A percentile compares a stretch with the other conserved stretches of the same genome.
These are phyloP conservation scores for Hirtodrosophila trivittata DNA, from an alignment of 2,888 invertebrate species.

Conservation along the genomic window DNA sequence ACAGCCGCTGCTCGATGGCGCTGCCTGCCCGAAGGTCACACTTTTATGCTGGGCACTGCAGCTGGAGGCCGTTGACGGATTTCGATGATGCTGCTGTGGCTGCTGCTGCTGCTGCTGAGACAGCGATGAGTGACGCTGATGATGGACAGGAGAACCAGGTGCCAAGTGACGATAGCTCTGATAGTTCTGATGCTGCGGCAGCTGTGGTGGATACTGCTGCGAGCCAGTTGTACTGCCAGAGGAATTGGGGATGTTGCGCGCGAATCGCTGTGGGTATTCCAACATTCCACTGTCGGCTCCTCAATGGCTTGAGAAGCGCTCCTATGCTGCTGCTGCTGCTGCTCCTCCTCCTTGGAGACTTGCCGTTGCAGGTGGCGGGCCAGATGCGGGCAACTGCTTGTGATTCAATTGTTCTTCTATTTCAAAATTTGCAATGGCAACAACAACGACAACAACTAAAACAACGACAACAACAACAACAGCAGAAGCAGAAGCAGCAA, in stretches of 20 bases:
- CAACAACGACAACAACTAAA: slow-evolving; percentile 6
- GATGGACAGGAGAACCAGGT: slow-evolving; percentile 80
- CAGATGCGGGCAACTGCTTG: slow-evolving; percentile 16
- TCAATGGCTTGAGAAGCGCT: slow-evolving; percentile 58
- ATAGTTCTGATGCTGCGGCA: slow-evolving; percentile 75
- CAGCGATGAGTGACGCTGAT: slow-evolving; percentile 76
- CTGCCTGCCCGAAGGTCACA: slow-evolving; percentile 83
- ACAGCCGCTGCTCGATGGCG: slow-evolving; percentile 44
- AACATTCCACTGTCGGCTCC: slow-evolving; percentile 82
- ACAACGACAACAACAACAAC: slow-evolving; percentile 3
- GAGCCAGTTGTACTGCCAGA: slow-evolving; percentile 38
- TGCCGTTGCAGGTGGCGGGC: background rate
- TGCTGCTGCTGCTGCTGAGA: slow-evolving; percentile 70
- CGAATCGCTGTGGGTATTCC: slow-evolving; percentile 86
- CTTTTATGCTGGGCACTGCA: slow-evolving; percentile 84
- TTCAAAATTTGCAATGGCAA: background rate
- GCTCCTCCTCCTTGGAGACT: slow-evolving; percentile 13
- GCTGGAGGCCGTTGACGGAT: slow-evolving; percentile 83
- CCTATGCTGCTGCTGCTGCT: slow-evolving; percentile 23
- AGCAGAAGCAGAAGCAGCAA: background rate
- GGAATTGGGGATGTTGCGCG: slow-evolving; percentile 87
- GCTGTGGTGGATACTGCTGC: slow-evolving; percentile 73
- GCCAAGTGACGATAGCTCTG: slow-evolving; percentile 59
- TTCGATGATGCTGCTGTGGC: slow-evolving; percentile 82
- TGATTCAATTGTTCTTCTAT: slow-evolving; percentile 21